Percentiles rank a stretch among this genome's conserved stretches.
Conservation (phyloP, 1,140 invertebrate species). For the Apis mellifera region Amel_HAv3.1 CM009944.2:8009501-8010000, state of each 20-base stretch:
- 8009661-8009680: neutral
- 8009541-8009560: no score
- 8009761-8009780: neutral
- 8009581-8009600: no score
- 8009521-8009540: no score
- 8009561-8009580: no score
- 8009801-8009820: constrained; percentile 10
- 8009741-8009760: neutral
- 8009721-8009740: neutral
- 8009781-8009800: neutral
- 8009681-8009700: neutral
- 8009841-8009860: constrained; percentile 3
- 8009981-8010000: neutral
- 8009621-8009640: no score
- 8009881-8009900: neutral
- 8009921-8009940: neutral
- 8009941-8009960: neutral
- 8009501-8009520: no score
- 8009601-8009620: no score
- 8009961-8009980: constrained; percentile 37
- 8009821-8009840: constrained; percentile 1
- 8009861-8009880: constrained; percentile 39
- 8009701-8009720: neutral
- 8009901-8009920: neutral
- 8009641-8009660: neutral